A percentile compares a stretch with the other conserved stretches of the same genome.
Evolutionary conservation across 2,113 vertebrate species (phyloP).

Genomic region (Takifugu flavidus): DNA sequence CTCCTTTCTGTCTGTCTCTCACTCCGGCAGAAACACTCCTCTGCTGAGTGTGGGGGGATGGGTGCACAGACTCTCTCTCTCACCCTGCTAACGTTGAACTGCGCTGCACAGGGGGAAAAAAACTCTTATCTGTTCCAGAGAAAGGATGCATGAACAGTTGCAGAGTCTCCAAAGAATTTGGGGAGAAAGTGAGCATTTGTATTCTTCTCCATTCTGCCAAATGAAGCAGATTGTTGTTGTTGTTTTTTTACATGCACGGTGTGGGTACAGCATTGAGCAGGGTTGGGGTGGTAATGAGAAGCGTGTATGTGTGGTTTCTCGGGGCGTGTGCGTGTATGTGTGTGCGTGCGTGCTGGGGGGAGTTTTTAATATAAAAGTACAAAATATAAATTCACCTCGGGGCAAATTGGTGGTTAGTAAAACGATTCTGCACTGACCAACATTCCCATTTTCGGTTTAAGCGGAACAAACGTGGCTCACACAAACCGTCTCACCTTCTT

Average conservation of each 20-base stretch:
- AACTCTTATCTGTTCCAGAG: slow-evolving; percentile 53
- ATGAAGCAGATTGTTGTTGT: slow-evolving; percentile 36
- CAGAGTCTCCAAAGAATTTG: slow-evolving; percentile 53
- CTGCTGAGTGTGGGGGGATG: slow-evolving; percentile 78
- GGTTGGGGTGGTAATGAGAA: slow-evolving; percentile 47
- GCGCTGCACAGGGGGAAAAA: slow-evolving; percentile 23
- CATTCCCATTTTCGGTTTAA: slow-evolving; percentile 21
- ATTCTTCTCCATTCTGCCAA: slow-evolving; percentile 17
- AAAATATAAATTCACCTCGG: neutral
- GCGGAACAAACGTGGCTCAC: slow-evolving; percentile 17
- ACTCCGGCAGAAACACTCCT: slow-evolving; percentile 75
- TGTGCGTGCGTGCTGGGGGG: neutral
- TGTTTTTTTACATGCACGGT: slow-evolving; percentile 40
- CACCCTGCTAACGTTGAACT: slow-evolving; percentile 63
- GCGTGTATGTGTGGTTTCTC: neutral
- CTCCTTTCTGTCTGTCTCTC: slow-evolving; percentile 68
- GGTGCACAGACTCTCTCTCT: slow-evolving; percentile 62
- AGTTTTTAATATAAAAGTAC: slow-evolving; percentile 11
- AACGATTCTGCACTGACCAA: slow-evolving; percentile 15
- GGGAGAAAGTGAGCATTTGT: slow-evolving; percentile 17
- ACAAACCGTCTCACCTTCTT: slow-evolving; percentile 1
- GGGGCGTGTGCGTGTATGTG: slow-evolving; percentile 24
- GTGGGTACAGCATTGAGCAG: slow-evolving; percentile 34
- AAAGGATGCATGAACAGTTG: slow-evolving; percentile 53
- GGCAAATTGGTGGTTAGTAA: slow-evolving; percentile 1